Evolutionary conservation across 2,113 vertebrate genomes (phyloP).

Genomic region (Clarias gariepinus): DNA sequence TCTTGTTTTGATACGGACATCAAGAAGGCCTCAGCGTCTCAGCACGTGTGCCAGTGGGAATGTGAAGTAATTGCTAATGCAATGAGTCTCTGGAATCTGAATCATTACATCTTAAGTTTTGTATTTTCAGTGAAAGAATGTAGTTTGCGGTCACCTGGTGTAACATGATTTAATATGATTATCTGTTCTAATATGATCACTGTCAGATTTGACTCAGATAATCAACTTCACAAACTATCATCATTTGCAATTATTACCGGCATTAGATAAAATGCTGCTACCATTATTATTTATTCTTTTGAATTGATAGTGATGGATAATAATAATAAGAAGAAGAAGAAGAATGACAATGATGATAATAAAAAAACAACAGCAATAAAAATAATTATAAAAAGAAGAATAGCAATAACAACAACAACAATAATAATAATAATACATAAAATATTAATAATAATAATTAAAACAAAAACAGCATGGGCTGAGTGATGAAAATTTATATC

Average conservation of each 20-base stretch:
- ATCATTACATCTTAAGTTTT: neutral
- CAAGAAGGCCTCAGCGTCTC: neutral
- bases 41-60: neutral
- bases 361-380: no score
- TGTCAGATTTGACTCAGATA: neutral
- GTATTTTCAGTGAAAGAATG: neutral
- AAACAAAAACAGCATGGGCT: neutral
- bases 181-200: neutral
- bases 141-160: neutral
- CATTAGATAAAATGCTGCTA: neutral
- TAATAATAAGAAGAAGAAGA: neutral
- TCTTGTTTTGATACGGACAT: slow-evolving; percentile 28
- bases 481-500: neutral
- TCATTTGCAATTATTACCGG: neutral
- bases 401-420: no score
- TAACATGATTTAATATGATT: neutral
- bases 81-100: neutral
- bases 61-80: slow-evolving; percentile 14
- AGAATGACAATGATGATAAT: neutral
- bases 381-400: no score
- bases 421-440: neutral
- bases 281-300: neutral
- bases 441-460: neutral
- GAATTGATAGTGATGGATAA: neutral
- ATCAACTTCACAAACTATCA: neutral